Evolutionary conservation across 2,797 vertebrate species (phyloP), one percentile per base, ranked within the genome.

Genomic region (Miichthys miiuy): DNA sequence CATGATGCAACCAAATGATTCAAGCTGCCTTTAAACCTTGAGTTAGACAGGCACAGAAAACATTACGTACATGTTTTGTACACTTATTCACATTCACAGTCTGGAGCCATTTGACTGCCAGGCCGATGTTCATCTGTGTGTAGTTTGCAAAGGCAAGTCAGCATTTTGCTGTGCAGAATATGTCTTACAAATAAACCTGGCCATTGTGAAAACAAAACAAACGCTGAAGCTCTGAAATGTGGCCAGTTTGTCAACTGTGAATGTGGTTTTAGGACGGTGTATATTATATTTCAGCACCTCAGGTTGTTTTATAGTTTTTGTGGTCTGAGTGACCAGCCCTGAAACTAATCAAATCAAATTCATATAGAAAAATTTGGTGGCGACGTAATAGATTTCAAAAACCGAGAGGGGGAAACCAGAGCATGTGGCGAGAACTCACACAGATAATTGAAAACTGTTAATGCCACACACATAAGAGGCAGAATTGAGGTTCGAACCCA

Each of bases 21-120:
- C 8, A 63, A 48, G 14, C 5, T 1, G 16, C 13, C 23, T 42
- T 58, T 70, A 54, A 54, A 34, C 34, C 20, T 14, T 51, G 16
- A 72, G 57, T 51, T 46, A 34, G 25, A 68, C 44, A 70, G n/a
- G n/a, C 6, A 16, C 38, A 65, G 44, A 66, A 47, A 76, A 62
- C n/a, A 47, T 48, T 7, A 38, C 10, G 34, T 17, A 47, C 34
- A 50, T 25, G 16, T 21, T 73, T 25, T 66, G 1, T 54, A n/a
- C 18, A 52, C 6, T 23, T 51, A 72, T 60, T 54, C 10, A 60
- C 52, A 55, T 65, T 41, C 14, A 54, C 5, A 11, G 42, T 61
- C 38, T 42, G 38, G 11, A 47, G 12, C 17, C 17, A 57, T 38
- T 50, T 50, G 46, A n/a, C 23, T 34, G 1, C 50, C 21, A 9